Conservation (phyloP, 2,888 invertebrate genomes). For the Papilio demoleus region DNA sequence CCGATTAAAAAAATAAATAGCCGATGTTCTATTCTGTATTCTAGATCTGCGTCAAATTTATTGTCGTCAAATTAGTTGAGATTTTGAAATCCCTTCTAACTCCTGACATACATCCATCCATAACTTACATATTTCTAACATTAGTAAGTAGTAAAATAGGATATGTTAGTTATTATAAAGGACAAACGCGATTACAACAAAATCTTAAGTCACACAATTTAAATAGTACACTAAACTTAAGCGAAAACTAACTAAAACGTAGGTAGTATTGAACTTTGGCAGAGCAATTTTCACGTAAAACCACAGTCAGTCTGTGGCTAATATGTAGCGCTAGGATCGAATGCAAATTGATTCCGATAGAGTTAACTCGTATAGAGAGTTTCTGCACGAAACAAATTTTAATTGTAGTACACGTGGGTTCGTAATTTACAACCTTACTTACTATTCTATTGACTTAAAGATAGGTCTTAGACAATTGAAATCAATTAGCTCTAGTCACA, state of each 20-base stretch:
- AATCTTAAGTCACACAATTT: too few species aligned
- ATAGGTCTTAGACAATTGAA: neutral
- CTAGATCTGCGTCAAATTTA: too few species aligned
- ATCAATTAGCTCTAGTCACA: neutral
- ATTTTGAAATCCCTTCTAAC: too few species aligned
- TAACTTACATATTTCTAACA: too few species aligned
- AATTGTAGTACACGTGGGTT: neutral
- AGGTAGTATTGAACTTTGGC: conserved; percentile 43
- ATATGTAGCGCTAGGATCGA: neutral
- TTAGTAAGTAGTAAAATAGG: too few species aligned
- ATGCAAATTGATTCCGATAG: conserved; percentile 9
- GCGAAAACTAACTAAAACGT: too few species aligned
- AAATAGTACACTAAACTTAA: too few species aligned
- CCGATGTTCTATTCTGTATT: too few species aligned
- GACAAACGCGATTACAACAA: neutral
- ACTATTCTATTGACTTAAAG: neutral
- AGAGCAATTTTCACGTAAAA: neutral
- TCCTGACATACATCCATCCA: too few species aligned
- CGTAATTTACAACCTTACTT: neutral
- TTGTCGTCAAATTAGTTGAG: too few species aligned
- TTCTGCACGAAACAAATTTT: neutral
- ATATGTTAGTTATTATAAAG: too few species aligned
- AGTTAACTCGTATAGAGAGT: neutral
- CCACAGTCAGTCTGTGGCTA: conserved; percentile 10
- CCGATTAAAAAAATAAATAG: too few species aligned